These are phyloP conservation scores for Psococerastis gibbosa DNA, from an alignment of 2,888 invertebrate species.

Conservation along the genomic window DNA sequence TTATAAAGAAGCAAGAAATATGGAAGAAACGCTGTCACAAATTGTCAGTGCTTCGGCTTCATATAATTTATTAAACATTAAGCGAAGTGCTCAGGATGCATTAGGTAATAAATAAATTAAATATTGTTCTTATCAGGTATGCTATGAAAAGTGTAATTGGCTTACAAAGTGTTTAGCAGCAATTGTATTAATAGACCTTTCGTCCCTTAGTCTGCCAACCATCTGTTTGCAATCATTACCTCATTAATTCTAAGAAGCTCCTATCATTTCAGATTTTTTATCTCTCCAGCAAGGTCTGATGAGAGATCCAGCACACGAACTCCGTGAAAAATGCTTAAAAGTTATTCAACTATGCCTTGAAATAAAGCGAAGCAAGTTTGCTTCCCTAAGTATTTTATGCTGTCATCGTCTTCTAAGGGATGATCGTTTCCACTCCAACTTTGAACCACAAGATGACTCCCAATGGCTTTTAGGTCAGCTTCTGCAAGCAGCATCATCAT, in stretches of 20 bases:
- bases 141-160: no score
- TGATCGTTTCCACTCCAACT: slow-evolving; percentile 75
- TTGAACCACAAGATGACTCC: slow-evolving; percentile 82
- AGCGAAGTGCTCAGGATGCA: slow-evolving; percentile 71
- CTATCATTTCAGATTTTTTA: slow-evolving; percentile 43
- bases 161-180: no score
- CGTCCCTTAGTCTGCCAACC: no score
- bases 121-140: no score
- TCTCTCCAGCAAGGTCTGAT: slow-evolving; percentile 59
- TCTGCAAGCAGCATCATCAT: slow-evolving; percentile 62
- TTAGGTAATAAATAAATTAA: slow-evolving; percentile 52
- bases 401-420: slow-evolving; percentile 82
- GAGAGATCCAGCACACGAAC: slow-evolving; percentile 62
- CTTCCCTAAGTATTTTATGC: slow-evolving; percentile 65
- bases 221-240: no score
- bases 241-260: no score
- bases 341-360: slow-evolving; percentile 76
- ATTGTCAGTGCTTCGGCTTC: slow-evolving; percentile 69
- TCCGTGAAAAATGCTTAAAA: slow-evolving; percentile 65
- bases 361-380: slow-evolving; percentile 67
- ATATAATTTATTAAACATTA: slow-evolving; percentile 52
- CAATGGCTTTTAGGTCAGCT: slow-evolving; percentile 85
- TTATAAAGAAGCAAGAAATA: no score
- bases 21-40: slow-evolving; percentile 76
- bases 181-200: no score